Evolutionary conservation across 2,113 vertebrate genomes (phyloP).

Genomic region (Tachysurus fulvidraco): DNA sequence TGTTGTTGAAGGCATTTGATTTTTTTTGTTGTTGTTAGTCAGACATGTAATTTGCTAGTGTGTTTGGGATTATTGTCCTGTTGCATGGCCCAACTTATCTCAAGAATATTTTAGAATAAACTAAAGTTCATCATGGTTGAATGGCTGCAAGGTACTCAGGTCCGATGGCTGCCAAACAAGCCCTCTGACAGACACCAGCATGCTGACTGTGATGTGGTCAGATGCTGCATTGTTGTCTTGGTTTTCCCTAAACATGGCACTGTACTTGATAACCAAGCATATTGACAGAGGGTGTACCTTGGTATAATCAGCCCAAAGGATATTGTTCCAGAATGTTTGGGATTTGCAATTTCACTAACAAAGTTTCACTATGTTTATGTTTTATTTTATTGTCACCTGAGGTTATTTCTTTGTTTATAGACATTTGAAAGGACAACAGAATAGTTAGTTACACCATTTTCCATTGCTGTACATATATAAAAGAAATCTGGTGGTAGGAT

Average conservation of each 20-base stretch:
- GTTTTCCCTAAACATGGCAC: neutral
- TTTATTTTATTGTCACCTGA: no score
- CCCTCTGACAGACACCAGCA: neutral
- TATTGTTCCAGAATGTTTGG: neutral
- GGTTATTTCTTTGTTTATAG: neutral
- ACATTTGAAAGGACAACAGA: neutral
- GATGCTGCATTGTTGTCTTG: neutral
- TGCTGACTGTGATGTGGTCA: neutral
- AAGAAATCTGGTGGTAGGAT: no score
- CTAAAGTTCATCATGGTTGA: neutral
- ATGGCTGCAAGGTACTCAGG: neutral
- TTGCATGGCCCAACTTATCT: neutral
- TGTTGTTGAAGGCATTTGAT: no score
- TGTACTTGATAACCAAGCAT: neutral
- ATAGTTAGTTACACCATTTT: neutral
- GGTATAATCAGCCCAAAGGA: neutral
- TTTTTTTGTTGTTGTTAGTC: no score
- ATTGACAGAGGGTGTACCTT: neutral
- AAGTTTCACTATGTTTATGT: no score
- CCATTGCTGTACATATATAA: neutral
- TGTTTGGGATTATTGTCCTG: neutral
- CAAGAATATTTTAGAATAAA: neutral
- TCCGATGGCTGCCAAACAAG: neutral
- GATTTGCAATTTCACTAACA: neutral
- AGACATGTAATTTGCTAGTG: no score